Conservation (phyloP, 2,113 vertebrate species). For the Megaceryle maxima region DNA sequence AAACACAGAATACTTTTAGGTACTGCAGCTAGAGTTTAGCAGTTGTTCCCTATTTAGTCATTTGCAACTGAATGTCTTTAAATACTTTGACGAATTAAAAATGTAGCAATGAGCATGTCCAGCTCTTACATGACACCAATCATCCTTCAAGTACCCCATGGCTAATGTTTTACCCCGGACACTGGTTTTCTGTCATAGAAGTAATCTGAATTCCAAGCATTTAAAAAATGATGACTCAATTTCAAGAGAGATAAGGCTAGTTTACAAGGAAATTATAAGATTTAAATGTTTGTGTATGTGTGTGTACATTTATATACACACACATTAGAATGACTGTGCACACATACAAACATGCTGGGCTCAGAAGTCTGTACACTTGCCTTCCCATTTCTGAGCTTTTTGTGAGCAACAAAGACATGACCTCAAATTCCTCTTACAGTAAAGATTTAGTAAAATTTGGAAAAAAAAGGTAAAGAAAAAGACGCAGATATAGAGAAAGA, state of each 20-base stretch:
- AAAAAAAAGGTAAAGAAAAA: not conserved
- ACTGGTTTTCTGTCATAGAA: not conserved
- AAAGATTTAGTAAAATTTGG: not conserved
- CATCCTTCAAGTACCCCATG: not conserved
- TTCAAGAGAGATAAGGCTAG: not conserved
- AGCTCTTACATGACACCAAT: not conserved
- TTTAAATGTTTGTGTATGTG: not conserved
- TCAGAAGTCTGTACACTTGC: not conserved
- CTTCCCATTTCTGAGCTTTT: not conserved
- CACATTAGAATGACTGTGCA: not conserved
- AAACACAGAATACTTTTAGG: not conserved
- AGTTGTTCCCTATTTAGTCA: not conserved
- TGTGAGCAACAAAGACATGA: not conserved
- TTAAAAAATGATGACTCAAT: not conserved
- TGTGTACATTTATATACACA: not conserved
- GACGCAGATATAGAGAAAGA: not conserved
- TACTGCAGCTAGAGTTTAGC: conserved; percentile 1
- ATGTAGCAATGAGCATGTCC: not conserved
- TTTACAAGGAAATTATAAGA: not conserved
- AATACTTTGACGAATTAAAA: not conserved
- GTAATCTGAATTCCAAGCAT: not conserved
- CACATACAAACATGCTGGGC: not conserved
- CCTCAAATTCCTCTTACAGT: not conserved
- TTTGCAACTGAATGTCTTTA: not conserved
- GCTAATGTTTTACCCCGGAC: not conserved